Evolutionary conservation across 2,797 vertebrate species (phyloP).

Genomic region (Platalea minor): DNA sequence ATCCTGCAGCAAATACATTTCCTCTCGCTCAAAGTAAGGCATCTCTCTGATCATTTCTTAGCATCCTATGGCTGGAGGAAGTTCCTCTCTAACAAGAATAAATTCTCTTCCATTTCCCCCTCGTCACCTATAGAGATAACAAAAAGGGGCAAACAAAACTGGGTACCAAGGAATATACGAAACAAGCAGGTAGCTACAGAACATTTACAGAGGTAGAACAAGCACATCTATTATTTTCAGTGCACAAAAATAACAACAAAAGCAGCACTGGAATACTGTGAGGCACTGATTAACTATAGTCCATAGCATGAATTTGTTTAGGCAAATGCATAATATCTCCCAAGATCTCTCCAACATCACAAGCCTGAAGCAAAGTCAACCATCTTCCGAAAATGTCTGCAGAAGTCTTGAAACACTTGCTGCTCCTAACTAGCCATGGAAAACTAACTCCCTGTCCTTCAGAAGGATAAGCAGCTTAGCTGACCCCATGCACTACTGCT

Average conservation of each 20-base stretch:
- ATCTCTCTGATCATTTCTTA: not conserved
- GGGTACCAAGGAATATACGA: not conserved
- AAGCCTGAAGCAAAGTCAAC: not conserved
- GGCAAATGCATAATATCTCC: not conserved
- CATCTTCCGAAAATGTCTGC: not conserved
- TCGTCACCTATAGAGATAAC: not conserved
- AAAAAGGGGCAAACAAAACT: not conserved
- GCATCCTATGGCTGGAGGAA: not conserved
- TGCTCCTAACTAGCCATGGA: not conserved
- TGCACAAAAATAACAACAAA: not conserved
- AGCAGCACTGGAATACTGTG: not conserved
- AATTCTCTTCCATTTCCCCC: not conserved
- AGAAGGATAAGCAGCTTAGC: not conserved
- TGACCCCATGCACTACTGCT: not conserved
- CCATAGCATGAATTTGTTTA: not conserved
- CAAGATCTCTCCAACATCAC: not conserved
- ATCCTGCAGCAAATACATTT: not conserved
- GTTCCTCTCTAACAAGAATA: not conserved
- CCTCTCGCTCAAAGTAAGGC: not conserved
- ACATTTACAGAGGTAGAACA: not conserved
- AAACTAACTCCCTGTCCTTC: not conserved
- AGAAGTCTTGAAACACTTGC: not conserved
- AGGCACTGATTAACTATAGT: not conserved
- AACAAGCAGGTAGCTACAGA: not conserved
- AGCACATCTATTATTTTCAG: not conserved